Base-by-base conservation (phyloP, 1,140 invertebrate species). In the Orussus abietinus region DNA sequence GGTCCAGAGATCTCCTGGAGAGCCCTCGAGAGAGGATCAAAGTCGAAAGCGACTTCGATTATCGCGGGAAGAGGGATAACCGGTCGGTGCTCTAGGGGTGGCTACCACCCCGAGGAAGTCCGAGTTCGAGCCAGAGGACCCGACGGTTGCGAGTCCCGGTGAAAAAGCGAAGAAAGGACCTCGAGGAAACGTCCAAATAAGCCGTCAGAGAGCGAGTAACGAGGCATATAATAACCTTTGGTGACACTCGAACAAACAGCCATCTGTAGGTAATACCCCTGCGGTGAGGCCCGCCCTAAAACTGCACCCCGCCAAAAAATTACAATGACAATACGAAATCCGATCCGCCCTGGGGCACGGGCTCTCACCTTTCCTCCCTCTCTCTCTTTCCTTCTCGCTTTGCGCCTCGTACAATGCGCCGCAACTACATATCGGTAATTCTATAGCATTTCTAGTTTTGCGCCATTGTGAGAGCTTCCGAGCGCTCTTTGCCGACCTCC, bases 291-390 rank as follows among this genome's bases (percentile, higher is more conserved):
- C 68, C 68, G 66, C 66, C 69, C 66, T 57, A 59, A 72, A 71
- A 71, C 68, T 69, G 56, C 59, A 49, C 56, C 66, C 62, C 61
- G 60, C 52, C 58, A 65, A 64, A 55, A 64, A 68, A 72, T 72
- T 71, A 71, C 64, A 72, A 72, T 72, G 62, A 72, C 69, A 72
- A 72, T 71, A 49, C 43, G 67, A 71, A 72, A 72, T 69, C 57
- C 56, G 66, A 72, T 65, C 57, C 58, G 64, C 68, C 68, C 50
- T 56, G 51, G 64, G 69, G 64, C 63, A 65, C 55, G 45, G 53
- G 61, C 55, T 55, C 45, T 56, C n/a, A n/a, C n/a, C 54, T 59
- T 52, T 46, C 47, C 41, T 42, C 42, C 39, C 17, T 36, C 29
- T 21, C 30, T 29, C 35, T 33, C 25, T 49, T 38, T 17, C 28